Evolutionary conservation across 2,113 vertebrate species (phyloP).

Genomic region (Hippocampus barbouri): DNA sequence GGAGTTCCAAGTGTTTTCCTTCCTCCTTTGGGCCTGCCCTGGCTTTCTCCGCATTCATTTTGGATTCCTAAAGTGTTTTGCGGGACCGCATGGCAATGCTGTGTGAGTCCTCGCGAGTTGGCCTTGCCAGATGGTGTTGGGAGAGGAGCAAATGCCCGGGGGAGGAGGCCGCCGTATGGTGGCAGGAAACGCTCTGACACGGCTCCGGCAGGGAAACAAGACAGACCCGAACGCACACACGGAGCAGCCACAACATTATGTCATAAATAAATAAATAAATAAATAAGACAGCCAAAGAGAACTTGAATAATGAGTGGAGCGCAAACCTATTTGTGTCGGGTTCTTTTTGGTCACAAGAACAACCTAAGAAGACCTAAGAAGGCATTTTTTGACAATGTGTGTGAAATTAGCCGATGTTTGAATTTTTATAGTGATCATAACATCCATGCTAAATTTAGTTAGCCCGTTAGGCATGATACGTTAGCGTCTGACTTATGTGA

Average conservation of each 20-base stretch:
- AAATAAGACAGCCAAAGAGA: background rate
- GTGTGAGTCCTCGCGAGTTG: constrained; percentile 34
- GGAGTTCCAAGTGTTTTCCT: background rate
- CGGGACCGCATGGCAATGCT: constrained; percentile 12
- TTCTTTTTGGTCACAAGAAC: constrained; percentile 13
- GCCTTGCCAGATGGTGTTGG: constrained; percentile 63
- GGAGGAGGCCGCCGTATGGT: constrained; percentile 60
- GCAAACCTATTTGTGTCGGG: constrained; percentile 23
- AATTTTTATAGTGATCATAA: too few relatives aligned
- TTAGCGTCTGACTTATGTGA: too few relatives aligned
- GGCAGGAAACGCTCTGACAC: constrained; percentile 60
- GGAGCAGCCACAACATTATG: background rate
- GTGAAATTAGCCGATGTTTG: too few relatives aligned
- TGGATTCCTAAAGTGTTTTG: background rate
- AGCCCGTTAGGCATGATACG: too few relatives aligned
- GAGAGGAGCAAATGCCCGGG: constrained; percentile 50
- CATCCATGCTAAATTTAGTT: too few relatives aligned
- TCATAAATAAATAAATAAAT: too few relatives aligned
- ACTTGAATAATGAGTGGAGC: background rate
- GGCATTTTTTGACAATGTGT: too few relatives aligned
- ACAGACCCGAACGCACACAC: background rate
- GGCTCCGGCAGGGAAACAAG: constrained; percentile 37
- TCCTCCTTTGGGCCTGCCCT: background rate
- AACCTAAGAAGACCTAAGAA: constrained; percentile 25
- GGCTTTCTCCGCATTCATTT: background rate